A percentile compares a stretch with the other conserved stretches of the same genome.
These are phyloP conservation scores for Echinometra lucunter DNA, from an alignment of 53 echinoderm and acorn worm genomes.

Conservation along the genomic window DNA sequence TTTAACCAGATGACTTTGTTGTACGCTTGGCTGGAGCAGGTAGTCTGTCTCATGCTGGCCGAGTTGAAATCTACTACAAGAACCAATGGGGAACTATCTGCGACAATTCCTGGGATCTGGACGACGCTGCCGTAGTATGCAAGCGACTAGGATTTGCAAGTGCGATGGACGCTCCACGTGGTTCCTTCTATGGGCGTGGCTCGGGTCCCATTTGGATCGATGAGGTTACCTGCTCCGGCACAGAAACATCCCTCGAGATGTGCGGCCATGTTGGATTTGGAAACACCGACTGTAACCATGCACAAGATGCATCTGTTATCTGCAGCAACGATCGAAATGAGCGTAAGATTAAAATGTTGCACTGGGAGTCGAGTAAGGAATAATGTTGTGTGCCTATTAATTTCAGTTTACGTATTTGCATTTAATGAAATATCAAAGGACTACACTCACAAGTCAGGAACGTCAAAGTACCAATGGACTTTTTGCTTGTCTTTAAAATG, in stretches of 20 bases:
- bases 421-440: no score
- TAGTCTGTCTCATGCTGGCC: neutral
- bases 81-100: neutral
- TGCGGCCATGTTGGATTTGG: neutral
- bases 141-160: neutral
- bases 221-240: neutral
- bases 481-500: no score
- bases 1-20: neutral
- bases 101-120: neutral
- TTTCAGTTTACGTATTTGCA: no score
- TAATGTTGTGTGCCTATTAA: no score
- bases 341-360: neutral
- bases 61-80: neutral
- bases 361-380: no score
- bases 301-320: neutral
- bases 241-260: neutral
- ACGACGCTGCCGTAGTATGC: neutral
- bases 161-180: neutral
- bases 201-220: neutral
- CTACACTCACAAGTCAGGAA: no score
- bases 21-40: neutral
- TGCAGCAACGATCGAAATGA: neutral
- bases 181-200: neutral
- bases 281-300: neutral
- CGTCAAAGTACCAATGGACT: no score